These are phyloP conservation scores for Muscicapa adusta DNA, from an alignment of 2,113 vertebrate genomes.

Conservation along the genomic window DNA sequence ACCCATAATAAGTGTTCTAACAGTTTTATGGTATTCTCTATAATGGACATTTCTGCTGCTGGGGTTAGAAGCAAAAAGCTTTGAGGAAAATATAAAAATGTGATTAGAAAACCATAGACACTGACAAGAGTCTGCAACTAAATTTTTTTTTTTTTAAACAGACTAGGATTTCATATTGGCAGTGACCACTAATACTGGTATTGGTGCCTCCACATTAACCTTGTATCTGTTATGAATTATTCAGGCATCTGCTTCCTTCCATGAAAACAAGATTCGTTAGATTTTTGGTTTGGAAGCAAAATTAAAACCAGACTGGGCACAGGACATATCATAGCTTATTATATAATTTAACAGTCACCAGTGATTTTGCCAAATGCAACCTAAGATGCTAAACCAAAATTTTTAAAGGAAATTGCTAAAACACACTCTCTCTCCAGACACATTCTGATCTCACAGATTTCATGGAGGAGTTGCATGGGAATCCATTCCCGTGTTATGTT, in stretches of 20 bases:
- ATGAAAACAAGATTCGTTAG: background rate
- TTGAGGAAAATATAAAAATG: background rate
- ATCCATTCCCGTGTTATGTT: background rate
- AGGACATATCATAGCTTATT: background rate
- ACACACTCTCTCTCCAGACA: background rate
- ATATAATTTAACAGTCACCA: background rate
- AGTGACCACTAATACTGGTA: background rate
- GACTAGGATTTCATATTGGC: background rate
- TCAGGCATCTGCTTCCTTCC: constrained; percentile 21
- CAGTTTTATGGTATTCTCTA: background rate
- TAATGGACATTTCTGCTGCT: background rate
- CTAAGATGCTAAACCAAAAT: background rate
- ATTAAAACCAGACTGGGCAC: background rate
- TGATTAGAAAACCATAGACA: constrained; percentile 17
- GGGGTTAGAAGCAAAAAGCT: background rate
- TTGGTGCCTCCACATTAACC: background rate
- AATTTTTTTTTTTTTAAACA: background rate
- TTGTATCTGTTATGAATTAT: constrained; percentile 19
- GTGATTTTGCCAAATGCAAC: background rate
- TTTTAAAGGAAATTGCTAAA: background rate
- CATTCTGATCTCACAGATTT: background rate
- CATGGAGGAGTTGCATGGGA: background rate
- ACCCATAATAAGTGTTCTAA: background rate
- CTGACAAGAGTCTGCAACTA: background rate
- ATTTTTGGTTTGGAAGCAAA: background rate